Base-by-base conservation (phyloP, 2,888 invertebrate species). In the Diploptera punctata region DNA sequence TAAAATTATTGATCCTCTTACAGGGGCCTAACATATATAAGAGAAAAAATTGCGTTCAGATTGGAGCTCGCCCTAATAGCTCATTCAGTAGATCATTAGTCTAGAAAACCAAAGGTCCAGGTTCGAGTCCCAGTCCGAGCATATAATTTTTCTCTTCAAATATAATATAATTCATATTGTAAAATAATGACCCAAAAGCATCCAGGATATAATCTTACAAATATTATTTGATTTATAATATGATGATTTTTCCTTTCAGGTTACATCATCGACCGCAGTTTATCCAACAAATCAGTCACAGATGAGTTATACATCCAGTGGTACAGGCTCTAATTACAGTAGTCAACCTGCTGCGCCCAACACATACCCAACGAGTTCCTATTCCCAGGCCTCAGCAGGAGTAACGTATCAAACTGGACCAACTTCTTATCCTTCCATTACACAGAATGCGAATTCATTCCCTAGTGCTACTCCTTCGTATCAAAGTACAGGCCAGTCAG, bases 241-340 rank as follows among this genome's bases (percentile, higher is more conserved):
- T n/a, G n/a, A n/a, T n/a, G n/a, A n/a, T n/a, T 10, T 33, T 29
- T 29, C 29, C 3, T 57, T 72, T 16, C 69, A 76, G 76, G 74
- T 74, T 19, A 74, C 75, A 13, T 73, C 75, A 26, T 74, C 76
- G 10, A 68, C 76, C 16, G 68, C 76, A 18, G 68, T 74, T 47
- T 76, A 75, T 49, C 74, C 73, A 33, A 70, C 73, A n/a, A 72
- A 73, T 31, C 75, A 75, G 60, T 70, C 73, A n/a, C 75, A 75
- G 68, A 73, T 74, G 70, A 76, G 73, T 70, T 76, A 73, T 54
- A 65, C 76, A 18, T 74, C 74, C 13, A 75, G 71, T 52, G 73
- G 70, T 26, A 71, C 75, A 38, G 75, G 72, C 21, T 75, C 76
- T 10, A 72, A 71, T 65, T 75, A 75, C 33, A 75, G 67, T 67